Evolutionary conservation across 2,113 vertebrate genomes (phyloP).

Genomic region (Phylloscopus whistleri): DNA sequence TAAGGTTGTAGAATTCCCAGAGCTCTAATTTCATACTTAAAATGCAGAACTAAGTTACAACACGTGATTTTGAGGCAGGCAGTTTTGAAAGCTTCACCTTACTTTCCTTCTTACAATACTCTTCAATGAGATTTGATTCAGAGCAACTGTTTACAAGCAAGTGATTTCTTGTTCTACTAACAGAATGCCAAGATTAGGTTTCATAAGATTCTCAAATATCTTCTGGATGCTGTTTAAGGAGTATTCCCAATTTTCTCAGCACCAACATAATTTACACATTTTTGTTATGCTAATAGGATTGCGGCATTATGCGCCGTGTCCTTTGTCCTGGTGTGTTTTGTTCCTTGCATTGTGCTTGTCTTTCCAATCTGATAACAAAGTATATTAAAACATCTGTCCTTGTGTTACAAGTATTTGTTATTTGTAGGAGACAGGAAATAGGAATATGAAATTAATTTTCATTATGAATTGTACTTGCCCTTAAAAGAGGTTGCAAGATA

Average conservation of each 20-base stretch:
- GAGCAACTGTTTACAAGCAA: background rate
- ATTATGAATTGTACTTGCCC: conserved; percentile 48
- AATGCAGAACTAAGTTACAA: background rate
- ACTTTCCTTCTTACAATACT: background rate
- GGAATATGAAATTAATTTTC: conserved; percentile 54
- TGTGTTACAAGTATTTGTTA: conserved; percentile 57
- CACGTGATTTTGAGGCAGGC: background rate
- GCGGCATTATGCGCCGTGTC: background rate
- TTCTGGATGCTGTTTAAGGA: background rate
- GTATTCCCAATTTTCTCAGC: background rate
- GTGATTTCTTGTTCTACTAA: background rate
- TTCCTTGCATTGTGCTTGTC: conserved; percentile 10
- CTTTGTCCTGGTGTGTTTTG: background rate
- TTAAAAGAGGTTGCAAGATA: conserved; percentile 48
- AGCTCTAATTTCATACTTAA: background rate
- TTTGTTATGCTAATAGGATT: conserved; percentile 16
- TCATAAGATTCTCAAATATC: background rate
- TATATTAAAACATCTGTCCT: conserved; percentile 57
- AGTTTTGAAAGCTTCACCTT: background rate
- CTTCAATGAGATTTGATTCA: background rate
- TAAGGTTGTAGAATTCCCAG: background rate
- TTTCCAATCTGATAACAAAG: conserved; percentile 33
- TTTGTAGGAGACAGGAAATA: conserved; percentile 43
- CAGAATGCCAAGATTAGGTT: background rate
- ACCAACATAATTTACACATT: background rate